Percentiles rank a stretch among this genome's conserved stretches.
Evolutionary conservation across 2,888 invertebrate species (phyloP).

Genomic region (Synanthedon myopaeformis): DNA sequence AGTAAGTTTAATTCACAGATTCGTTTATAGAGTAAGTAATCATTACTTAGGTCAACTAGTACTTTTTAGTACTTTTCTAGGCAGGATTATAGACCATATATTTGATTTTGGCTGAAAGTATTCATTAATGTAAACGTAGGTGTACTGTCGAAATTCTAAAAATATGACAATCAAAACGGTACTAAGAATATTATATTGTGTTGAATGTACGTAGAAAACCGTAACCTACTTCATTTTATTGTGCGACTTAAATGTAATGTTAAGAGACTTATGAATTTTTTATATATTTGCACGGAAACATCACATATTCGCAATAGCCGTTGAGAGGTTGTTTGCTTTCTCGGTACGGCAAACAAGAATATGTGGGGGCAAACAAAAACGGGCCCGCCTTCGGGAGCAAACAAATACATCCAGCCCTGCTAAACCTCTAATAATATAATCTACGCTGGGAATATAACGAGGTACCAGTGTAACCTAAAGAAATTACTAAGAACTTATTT

Average conservation of each 20-base stretch:
- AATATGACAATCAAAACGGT: too few relatives aligned
- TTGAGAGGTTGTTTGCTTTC: conserved; percentile 25
- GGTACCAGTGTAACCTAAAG: too few relatives aligned
- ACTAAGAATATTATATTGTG: background rate
- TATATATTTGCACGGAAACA: conserved; percentile 14
- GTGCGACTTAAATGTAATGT: conserved; percentile 2
- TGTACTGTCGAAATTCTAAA: too few relatives aligned
- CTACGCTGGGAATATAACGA: too few relatives aligned
- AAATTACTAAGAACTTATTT: background rate
- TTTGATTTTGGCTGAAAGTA: conserved; percentile 1
- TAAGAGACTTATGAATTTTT: conserved; percentile 11
- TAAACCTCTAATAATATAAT: conserved; percentile 9
- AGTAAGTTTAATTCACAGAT: too few relatives aligned
- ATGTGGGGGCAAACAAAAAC: conserved; percentile 28
- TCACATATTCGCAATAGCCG: conserved; percentile 16
- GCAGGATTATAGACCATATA: background rate
- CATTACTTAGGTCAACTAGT: too few relatives aligned
- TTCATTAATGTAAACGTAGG: too few relatives aligned
- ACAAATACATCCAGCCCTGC: conserved; percentile 14
- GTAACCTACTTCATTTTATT: background rate
- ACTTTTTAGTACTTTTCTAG: too few relatives aligned
- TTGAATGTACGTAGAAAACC: background rate
- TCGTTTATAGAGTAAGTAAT: too few relatives aligned
- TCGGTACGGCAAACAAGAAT: conserved; percentile 35
- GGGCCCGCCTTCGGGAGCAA: conserved; percentile 16